These are phyloP conservation scores for Melopsittacus undulatus DNA, from an alignment of 2,797 vertebrate species.

Conservation along the genomic window DNA sequence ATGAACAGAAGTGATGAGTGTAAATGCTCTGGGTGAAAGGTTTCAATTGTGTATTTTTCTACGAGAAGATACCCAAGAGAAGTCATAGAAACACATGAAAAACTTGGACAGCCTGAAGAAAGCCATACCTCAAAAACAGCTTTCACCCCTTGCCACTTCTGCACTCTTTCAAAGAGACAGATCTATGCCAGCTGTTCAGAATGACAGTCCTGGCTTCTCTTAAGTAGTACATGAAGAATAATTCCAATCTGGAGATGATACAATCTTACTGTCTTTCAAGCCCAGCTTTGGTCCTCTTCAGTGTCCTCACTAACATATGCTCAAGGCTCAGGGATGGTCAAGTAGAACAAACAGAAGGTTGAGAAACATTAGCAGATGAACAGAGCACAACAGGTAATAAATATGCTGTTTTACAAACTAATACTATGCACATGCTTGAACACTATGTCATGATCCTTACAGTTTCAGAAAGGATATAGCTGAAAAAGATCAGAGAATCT, in stretches of 20 bases:
- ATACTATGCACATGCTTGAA: background rate
- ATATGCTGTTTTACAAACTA: background rate
- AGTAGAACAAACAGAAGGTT: background rate
- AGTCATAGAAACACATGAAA: background rate
- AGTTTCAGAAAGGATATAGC: background rate
- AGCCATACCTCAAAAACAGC: background rate
- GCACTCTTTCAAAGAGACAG: background rate
- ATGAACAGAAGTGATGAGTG: background rate
- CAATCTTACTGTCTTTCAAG: background rate
- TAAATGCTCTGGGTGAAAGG: background rate
- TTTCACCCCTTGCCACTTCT: background rate
- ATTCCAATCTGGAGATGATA: background rate
- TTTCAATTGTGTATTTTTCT: background rate
- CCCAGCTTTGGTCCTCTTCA: background rate
- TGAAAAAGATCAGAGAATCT: background rate
- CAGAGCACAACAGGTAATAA: background rate
- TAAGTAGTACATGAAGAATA: rapidly evolving
- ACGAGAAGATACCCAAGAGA: background rate
- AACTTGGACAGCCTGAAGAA: background rate
- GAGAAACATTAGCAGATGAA: background rate
- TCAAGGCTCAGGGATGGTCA: background rate
- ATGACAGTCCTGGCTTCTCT: background rate
- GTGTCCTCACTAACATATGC: background rate
- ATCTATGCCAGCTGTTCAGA: background rate
- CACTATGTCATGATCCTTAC: background rate